Conservation (phyloP, 2,113 vertebrate species). For the Speoplatyrhinus poulsoni region DNA sequence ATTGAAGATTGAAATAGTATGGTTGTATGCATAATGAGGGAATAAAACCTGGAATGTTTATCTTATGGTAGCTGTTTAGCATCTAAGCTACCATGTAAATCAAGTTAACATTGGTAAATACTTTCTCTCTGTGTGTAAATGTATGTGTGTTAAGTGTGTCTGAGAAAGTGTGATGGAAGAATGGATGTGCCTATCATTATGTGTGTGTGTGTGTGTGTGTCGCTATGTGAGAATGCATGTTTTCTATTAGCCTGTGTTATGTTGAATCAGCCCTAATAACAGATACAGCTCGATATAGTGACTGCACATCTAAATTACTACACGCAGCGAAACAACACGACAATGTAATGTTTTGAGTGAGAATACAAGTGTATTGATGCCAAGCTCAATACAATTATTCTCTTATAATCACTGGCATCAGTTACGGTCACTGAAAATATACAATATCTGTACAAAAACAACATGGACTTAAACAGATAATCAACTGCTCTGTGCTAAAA, state of each 20-base stretch:
- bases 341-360: conserved; percentile 67
- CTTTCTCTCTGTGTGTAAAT: not conserved
- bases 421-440: conserved; percentile 29
- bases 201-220: conserved; percentile 24
- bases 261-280: conserved; percentile 62
- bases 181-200: conserved; percentile 10
- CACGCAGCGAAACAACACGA: conserved; percentile 47
- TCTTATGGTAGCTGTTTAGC: too few species aligned
- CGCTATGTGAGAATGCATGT: conserved; percentile 9
- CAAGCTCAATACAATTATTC: conserved; percentile 46
- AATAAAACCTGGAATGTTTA: too few species aligned
- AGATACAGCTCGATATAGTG: conserved; percentile 61
- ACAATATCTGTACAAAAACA: not conserved
- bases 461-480: not conserved
- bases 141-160: not conserved
- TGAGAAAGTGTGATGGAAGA: conserved; percentile 9
- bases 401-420: conserved; percentile 53
- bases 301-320: conserved; percentile 54
- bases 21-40: too few species aligned
- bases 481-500: not conserved
- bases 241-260: conserved; percentile 59
- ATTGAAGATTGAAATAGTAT: too few species aligned
- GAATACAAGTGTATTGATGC: conserved; percentile 64
- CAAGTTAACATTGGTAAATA: too few species aligned
- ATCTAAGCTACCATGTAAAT: too few species aligned